Evolutionary conservation across 1,140 invertebrate genomes (phyloP), one percentile per base, ranked within the genome.

Genomic region (Caenorhabditis tropicalis): DNA sequence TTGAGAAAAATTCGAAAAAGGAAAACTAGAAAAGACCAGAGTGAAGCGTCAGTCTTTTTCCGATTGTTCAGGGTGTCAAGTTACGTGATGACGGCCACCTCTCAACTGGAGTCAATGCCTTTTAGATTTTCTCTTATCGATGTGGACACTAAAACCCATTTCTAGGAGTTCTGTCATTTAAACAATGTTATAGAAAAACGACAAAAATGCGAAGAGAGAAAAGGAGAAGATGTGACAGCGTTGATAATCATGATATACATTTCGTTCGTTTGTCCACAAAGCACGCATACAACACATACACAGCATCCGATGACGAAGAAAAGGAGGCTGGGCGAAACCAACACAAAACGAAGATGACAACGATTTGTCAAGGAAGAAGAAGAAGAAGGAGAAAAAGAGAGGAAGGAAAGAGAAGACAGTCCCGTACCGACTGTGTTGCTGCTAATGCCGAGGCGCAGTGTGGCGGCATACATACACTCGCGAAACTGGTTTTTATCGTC

Each of bases 321-420:
- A 33, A 70, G 39, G 60, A 39, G 49, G 49, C 49, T 51, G 49
- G 49, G n/a, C 49, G 2, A 12, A 39, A 70, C 31, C 29, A 70
- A 39, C 60, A 70, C 60, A 70, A 70, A 33, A 70, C 33, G 33
- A 33, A 36, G 60, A 33, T 70, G 60, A 70, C 60, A 39, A 70
- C 60, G 60, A 70, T 70, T 39, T 70, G 60, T 70, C 60, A 70
- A 70, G 39, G 58, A n/a, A n/a, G n/a, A n/a, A n/a, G n/a, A n/a
- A n/a, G n/a, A n/a, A n/a, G n/a, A n/a, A 65, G 27, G 56, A 65
- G 24, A 60, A 24, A 33, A 70, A 70, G 60, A 70, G n/a, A 31
- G 6, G 21, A 58, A 51, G 49, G n/a, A n/a, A n/a, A 6, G 29
- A 70, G 60, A 70, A 70, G 60, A 70, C 60, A 70, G 60, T 70